Evolutionary conservation across 2,797 vertebrate genomes (phyloP).

Genomic region (Prionace glauca): DNA sequence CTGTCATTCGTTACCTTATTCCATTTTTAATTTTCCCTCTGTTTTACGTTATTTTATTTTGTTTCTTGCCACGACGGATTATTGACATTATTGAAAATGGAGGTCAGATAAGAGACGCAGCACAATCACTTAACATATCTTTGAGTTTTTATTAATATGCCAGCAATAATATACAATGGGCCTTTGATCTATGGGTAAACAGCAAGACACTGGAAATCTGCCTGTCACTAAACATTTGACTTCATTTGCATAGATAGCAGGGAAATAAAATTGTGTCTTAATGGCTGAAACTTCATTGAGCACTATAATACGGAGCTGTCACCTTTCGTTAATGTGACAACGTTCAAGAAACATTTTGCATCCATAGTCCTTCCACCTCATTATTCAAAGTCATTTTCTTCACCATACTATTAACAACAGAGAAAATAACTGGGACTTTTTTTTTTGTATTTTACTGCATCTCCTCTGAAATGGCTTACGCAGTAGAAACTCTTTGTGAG

Average conservation of each 20-base stretch:
- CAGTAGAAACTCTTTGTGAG: not conserved
- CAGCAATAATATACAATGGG: constrained; percentile 48
- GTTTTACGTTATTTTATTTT: not conserved
- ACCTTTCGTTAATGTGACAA: constrained; percentile 47
- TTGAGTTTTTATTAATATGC: constrained; percentile 48
- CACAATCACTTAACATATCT: constrained; percentile 49
- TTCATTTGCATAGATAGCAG: constrained; percentile 50
- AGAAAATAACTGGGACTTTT: not conserved
- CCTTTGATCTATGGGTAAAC: constrained; percentile 50
- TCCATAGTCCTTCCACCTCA: constrained; percentile 2
- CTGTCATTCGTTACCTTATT: not conserved
- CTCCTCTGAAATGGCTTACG: not conserved
- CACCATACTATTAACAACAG: not conserved
- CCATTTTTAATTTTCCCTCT: not conserved
- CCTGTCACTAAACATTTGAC: constrained; percentile 50
- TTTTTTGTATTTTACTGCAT: not conserved
- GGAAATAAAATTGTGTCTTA: constrained; percentile 50
- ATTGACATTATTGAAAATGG: not conserved
- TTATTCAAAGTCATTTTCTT: constrained; percentile 31
- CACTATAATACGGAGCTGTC: constrained; percentile 45
- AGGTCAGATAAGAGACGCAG: not conserved
- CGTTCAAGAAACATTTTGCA: constrained; percentile 19
- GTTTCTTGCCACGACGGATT: not conserved
- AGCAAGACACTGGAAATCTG: constrained; percentile 37
- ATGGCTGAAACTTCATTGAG: constrained; percentile 43